A percentile compares a stretch with the other conserved stretches of the same genome.
Conservation (phyloP, 2,888 invertebrate species). For the Heliconius ismenius region DNA sequence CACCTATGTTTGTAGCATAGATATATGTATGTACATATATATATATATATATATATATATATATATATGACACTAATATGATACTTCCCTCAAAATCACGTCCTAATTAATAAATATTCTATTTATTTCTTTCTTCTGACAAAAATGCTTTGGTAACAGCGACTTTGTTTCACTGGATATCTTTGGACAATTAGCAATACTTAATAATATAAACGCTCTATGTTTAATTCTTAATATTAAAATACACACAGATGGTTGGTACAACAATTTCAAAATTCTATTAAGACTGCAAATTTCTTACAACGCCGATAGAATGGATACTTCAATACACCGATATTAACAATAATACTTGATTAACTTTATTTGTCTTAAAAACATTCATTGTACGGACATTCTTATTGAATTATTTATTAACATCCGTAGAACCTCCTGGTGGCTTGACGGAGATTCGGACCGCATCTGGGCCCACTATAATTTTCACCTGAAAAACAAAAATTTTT, state of each 20-base stretch:
- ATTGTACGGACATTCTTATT: conserved; percentile 14
- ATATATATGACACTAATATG: too few relatives aligned
- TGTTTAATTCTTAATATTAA: conserved; percentile 11
- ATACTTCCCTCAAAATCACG: background rate
- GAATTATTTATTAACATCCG: conserved; percentile 40
- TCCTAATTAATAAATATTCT: background rate
- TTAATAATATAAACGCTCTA: conserved; percentile 17
- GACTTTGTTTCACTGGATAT: conserved; percentile 14
- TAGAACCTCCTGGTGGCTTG: conserved; percentile 53
- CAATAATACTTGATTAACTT: conserved; percentile 10
- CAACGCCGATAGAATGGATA: background rate
- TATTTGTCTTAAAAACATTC: background rate
- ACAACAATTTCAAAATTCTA: background rate
- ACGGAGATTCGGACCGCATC: conserved; percentile 68
- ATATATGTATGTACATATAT: too few relatives aligned
- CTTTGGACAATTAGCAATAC: conserved; percentile 8
- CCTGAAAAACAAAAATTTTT: conserved; percentile 52
- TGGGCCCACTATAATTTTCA: conserved; percentile 73
- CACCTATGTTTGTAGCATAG: too few relatives aligned
- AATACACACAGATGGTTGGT: conserved; percentile 7
- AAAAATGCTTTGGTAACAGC: conserved; percentile 19
- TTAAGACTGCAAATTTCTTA: background rate
- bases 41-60: too few relatives aligned
- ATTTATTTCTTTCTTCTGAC: background rate
- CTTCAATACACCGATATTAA: conserved; percentile 15